phyloP scores from a whole-genome alignment of 2,113 vertebrate species.

The Meleagris gallopavo region DNA sequence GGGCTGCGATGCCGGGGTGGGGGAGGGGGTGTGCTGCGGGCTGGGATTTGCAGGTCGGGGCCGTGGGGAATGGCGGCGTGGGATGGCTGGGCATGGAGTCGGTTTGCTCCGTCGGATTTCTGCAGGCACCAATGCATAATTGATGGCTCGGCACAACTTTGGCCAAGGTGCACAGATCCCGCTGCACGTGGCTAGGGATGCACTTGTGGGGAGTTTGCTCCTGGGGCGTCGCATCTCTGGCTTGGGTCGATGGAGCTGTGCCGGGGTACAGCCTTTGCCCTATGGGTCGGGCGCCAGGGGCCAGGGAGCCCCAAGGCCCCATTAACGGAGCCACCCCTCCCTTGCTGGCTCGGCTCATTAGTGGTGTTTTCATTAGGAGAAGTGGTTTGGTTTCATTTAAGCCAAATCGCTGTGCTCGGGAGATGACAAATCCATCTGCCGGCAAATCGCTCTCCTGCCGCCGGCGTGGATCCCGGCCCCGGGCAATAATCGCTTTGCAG shows the following conservation, averaged over 20 bases:
- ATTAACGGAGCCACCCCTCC: neutral
- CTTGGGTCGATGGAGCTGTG: neutral
- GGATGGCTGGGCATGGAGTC: conserved; percentile 18
- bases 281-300: accelerated
- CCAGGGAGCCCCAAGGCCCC: neutral
- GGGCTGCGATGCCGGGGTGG: neutral
- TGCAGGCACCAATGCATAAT: conserved; percentile 12
- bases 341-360: conserved; percentile 34
- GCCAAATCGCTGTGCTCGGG: conserved; percentile 65
- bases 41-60: neutral
- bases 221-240: neutral
- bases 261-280: neutral
- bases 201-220: neutral
- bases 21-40: neutral
- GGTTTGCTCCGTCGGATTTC: neutral
- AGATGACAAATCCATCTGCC: conserved; percentile 71
- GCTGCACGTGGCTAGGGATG: neutral
- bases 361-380: conserved; percentile 73
- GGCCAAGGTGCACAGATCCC: neutral
- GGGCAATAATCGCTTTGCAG: conserved; percentile 17
- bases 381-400: conserved; percentile 73
- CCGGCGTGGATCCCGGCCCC: conserved; percentile 29
- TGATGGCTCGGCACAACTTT: neutral
- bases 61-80: neutral
- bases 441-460: conserved; percentile 39